Evolutionary conservation across 1,140 invertebrate species (phyloP).

Genomic region (Magallana gigas): DNA sequence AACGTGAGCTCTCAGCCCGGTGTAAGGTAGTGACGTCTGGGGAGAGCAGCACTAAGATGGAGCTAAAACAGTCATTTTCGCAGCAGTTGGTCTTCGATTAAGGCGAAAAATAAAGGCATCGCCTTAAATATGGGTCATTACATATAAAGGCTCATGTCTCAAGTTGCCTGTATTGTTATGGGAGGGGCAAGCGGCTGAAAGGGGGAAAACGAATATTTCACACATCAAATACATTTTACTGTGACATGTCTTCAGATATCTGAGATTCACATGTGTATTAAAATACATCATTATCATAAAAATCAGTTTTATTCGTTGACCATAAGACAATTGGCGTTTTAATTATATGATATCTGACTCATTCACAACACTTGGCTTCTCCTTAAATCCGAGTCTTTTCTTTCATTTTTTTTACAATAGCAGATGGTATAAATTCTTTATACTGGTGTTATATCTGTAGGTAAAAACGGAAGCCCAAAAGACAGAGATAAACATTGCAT

Average conservation of each 20-base stretch:
- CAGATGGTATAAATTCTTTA: background rate
- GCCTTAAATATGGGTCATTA: conserved; percentile 54
- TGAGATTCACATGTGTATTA: conserved; percentile 33
- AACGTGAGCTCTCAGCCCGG: background rate
- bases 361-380: background rate
- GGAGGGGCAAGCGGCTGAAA: conserved; percentile 15
- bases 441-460: too few relatives aligned
- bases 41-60: background rate
- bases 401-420: background rate
- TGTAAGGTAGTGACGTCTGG: background rate
- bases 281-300: conserved; percentile 42
- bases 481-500: too few relatives aligned
- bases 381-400: too few relatives aligned
- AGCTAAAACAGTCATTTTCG: conserved; percentile 45
- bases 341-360: background rate
- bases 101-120: conserved; percentile 41
- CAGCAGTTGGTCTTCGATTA: conserved; percentile 47
- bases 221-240: conserved; percentile 43
- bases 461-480: too few relatives aligned
- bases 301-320: conserved; percentile 43
- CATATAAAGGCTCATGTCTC: conserved; percentile 43
- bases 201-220: conserved; percentile 41
- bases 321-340: conserved; percentile 38
- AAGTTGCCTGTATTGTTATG: conserved; percentile 39
- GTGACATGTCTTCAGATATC: conserved; percentile 21